Evolutionary conservation across 2,888 invertebrate genomes (phyloP), one percentile per base, ranked within the genome.

Genomic region (Nephrotoma flavescens): DNA sequence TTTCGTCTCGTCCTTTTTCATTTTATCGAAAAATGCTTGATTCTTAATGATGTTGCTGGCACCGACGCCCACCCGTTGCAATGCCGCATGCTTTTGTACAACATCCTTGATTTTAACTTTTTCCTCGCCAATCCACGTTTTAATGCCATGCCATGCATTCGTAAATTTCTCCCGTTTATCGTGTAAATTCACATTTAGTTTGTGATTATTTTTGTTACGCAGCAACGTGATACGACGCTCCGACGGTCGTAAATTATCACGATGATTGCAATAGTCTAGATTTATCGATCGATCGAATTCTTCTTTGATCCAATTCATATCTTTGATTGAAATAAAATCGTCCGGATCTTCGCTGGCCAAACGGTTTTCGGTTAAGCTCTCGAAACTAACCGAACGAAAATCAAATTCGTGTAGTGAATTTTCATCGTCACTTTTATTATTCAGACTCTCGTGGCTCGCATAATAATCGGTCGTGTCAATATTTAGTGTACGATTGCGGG

Each of bases 101-200:
- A 90, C 91, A 87, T 91, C 91, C 88, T 91, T 91, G 7, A 92
- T 88, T 86, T 89, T 90, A 2, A 88, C 89, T 42, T 90, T 89
- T 88, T 92, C 92, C 87, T 92, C 92, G 4, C 91, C 92, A 83
- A 92, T 89, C 92, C 92, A 92, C 85, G 91, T 88, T 86, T 92
- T 92, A 86, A 92, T 89, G n/a, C 90, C 92, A 47, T 89, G 89
- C 91, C 91, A 91, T n/a, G 91, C 90, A 88, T 91, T 90, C 45
- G 91, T 90, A 7, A 92, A 88, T 87, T 91, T 91, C 87, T 91
- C 91, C 87, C 90, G 90, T 86, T 92, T 91, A 42, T 91, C 90
- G 87, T 89, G 89, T 47, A 92, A 91, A 86, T 88, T 91, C 19
- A 92, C 90, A 19, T 44, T 44, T 9, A 86, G 31, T 12, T 91